A percentile compares a stretch with the other conserved stretches of the same genome.
Conservation (phyloP, 2,888 invertebrate species). For the Rhodophaea formosa region DNA sequence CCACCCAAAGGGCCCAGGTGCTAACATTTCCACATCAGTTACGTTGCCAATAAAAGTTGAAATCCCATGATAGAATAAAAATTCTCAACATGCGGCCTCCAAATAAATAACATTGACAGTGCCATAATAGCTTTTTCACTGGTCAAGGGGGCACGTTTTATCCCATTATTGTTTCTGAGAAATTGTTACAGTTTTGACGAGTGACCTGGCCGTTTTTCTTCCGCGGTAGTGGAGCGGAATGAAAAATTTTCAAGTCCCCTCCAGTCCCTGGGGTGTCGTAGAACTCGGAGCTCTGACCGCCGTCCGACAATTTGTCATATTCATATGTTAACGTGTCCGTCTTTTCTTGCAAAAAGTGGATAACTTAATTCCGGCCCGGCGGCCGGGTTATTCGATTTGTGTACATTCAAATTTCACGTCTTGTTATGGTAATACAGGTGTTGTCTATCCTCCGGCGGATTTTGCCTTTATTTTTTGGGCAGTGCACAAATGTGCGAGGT, state of each 20-base stretch:
- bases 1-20: slow-evolving; percentile 34
- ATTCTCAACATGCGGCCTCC: slow-evolving; percentile 70
- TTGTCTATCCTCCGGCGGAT: slow-evolving; percentile 65
- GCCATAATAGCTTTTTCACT: slow-evolving; percentile 68
- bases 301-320: slow-evolving; percentile 81
- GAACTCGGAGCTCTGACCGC: slow-evolving; percentile 73
- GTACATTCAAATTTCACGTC: slow-evolving; percentile 79
- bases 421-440: slow-evolving; percentile 80
- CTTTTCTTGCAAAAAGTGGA: slow-evolving; percentile 81
- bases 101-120: slow-evolving; percentile 81
- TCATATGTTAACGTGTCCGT: slow-evolving; percentile 80
- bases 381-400: slow-evolving; percentile 74
- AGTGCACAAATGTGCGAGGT: slow-evolving; percentile 32
- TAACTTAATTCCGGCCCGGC: slow-evolving; percentile 73
- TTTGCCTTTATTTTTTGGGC: slow-evolving; percentile 33
- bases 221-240: slow-evolving; percentile 66
- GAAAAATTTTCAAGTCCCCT: slow-evolving; percentile 81
- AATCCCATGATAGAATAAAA: slow-evolving; percentile 76
- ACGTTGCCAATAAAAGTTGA: slow-evolving; percentile 68
- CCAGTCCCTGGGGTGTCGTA: slow-evolving; percentile 74
- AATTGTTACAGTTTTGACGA: slow-evolving; percentile 81
- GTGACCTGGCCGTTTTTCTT: slow-evolving; percentile 79
- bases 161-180: slow-evolving; percentile 80
- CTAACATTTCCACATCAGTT: slow-evolving; percentile 45
- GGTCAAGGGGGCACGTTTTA: slow-evolving; percentile 65